Base-by-base conservation (phyloP, 2,888 invertebrate genomes). In the Emesis russula region DNA sequence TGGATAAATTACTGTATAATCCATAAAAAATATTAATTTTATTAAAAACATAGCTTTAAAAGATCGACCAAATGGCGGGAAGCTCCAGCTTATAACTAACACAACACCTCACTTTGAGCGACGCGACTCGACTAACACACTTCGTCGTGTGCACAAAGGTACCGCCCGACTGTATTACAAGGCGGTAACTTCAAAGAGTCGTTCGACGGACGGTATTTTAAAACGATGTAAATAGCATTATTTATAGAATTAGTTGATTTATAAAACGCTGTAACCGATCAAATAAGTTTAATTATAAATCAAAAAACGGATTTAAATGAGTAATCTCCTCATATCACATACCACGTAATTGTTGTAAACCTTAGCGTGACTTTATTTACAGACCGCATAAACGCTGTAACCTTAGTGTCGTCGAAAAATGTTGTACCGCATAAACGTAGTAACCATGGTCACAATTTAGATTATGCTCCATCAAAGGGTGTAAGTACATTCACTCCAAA, bases 401-500 rank as follows among this genome's bases (percentile, higher is more conserved):
- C 68, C 68, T 68, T 33, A 68, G 68, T 68, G 68, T 68, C 25
- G 68, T 18, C 25, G 13, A 25, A 33, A 18, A 68, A 18, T 68
- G 11, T 68, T 18, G 68, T 18, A 68, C 11, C 25, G 31, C 18
- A 36, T 36, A 68, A 68, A 68, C n/a, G 68, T 68, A 68, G 68
- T 68, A 68, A 68, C 68, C 68, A 68, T 18, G 68, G 68, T 68
- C 68, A 68, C 68, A 68, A 68, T 68, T 68, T 68, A 68, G 68
- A 31, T 68, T 68, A 18, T 18, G 68, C 3, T 18, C 11, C 18
- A 68, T 68, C 18, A 31, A 68, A 68, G 68, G 68, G 68, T 68
- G 68, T 68, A 18, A 68, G 68, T 68, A 68, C 68, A 5, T 18
- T 68, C 25, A 18, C 68, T 68, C 68, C 68, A 68, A 31, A 68